phyloP scores from a whole-genome alignment of 2,797 vertebrate genomes.

The Percopsis omiscomaycus region DNA sequence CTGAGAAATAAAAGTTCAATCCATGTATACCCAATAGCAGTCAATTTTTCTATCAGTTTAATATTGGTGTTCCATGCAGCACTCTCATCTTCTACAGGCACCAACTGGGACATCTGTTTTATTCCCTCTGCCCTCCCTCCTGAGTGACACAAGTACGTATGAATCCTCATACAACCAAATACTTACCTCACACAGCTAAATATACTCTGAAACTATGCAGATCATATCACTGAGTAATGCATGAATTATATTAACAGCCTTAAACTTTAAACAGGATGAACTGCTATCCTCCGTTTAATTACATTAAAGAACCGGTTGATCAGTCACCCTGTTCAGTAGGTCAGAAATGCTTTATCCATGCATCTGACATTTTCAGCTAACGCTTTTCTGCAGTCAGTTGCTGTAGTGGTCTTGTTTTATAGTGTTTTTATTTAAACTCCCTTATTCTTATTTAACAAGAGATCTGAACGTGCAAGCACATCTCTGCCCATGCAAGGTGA shows the following conservation, averaged over 20 bases:
- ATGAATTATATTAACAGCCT: slow-evolving; percentile 29
- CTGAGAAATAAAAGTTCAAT: neutral
- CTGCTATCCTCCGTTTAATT: neutral
- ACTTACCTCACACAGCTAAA: slow-evolving; percentile 43
- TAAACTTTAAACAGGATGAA: neutral
- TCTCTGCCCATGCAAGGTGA: slow-evolving; percentile 7
- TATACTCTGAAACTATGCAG: slow-evolving; percentile 30
- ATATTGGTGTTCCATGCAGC: slow-evolving; percentile 24
- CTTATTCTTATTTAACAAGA: neutral
- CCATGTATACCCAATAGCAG: neutral
- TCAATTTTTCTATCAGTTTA: slow-evolving; percentile 5
- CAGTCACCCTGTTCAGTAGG: neutral
- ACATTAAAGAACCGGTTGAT: neutral
- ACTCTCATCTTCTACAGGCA: slow-evolving; percentile 29
- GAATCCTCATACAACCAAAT: slow-evolving; percentile 35
- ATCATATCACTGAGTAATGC: slow-evolving; percentile 37
- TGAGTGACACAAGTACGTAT: slow-evolving; percentile 13
- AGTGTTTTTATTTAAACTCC: slow-evolving; percentile 10
- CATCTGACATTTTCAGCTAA: neutral
- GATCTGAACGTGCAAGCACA: slow-evolving; percentile 27
- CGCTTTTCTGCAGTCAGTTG: neutral
- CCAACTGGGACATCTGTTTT: slow-evolving; percentile 29
- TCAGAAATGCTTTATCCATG: neutral
- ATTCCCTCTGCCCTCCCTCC: slow-evolving; percentile 16
- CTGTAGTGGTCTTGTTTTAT: neutral